Evolutionary conservation across 2,888 invertebrate genomes (phyloP).

Genomic region (Agrotis segetum): DNA sequence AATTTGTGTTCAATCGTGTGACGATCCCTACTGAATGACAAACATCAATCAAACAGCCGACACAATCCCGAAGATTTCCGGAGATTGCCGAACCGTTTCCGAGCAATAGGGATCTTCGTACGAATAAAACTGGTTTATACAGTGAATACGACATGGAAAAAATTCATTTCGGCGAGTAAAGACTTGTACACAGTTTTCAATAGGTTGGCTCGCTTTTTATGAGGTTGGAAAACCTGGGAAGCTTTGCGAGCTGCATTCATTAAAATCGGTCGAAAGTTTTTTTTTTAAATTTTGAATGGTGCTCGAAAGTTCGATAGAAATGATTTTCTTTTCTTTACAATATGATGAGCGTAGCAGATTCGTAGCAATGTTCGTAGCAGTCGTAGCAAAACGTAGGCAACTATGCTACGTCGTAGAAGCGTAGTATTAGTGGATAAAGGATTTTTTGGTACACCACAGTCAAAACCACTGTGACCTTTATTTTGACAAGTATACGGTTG

Average conservation of each 20-base stretch:
- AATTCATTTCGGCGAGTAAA: slow-evolving; percentile 51
- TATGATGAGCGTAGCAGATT: neutral
- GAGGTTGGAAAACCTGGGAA: slow-evolving; percentile 10
- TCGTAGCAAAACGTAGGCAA: slow-evolving; percentile 23
- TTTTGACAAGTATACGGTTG: no score
- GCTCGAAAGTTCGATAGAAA: neutral
- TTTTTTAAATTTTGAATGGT: slow-evolving; percentile 15
- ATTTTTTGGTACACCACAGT: no score
- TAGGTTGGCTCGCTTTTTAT: slow-evolving; percentile 24
- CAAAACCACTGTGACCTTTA: no score
- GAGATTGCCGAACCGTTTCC: slow-evolving; percentile 37
- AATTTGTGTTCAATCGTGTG: slow-evolving; percentile 51
- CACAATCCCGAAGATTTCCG: slow-evolving; percentile 49
- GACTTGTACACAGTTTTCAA: slow-evolving; percentile 37
- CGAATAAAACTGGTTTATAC: slow-evolving; percentile 51
- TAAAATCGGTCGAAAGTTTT: slow-evolving; percentile 2
- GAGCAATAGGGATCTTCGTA: slow-evolving; percentile 38
- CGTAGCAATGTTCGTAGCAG: neutral
- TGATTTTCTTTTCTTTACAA: neutral
- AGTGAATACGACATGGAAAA: slow-evolving; percentile 49
- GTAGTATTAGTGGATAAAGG: neutral
- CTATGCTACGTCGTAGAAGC: neutral
- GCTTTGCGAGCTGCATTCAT: slow-evolving; percentile 14
- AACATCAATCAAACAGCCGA: slow-evolving; percentile 54
- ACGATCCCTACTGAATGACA: slow-evolving; percentile 51